A percentile compares a stretch with the other conserved stretches of the same genome.
phyloP scores from a whole-genome alignment of 2,113 vertebrate species.

The Aleadryas rufinucha region DNA sequence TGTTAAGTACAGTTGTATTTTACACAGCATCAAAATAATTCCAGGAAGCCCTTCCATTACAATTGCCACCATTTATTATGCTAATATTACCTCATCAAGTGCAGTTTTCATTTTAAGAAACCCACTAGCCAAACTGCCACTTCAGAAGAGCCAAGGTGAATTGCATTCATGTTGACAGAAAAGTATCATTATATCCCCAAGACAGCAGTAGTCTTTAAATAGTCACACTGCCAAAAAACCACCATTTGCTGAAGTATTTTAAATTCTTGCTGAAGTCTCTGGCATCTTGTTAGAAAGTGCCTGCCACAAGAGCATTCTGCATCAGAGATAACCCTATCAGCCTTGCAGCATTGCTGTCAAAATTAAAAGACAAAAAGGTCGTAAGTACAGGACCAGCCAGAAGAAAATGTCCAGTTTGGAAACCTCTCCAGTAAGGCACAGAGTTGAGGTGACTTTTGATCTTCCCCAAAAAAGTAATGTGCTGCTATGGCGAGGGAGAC shows the following conservation, averaged over 20 bases:
- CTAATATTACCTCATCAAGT: background rate
- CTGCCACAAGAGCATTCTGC: background rate
- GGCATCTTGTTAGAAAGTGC: background rate
- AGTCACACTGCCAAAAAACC: conserved; percentile 16
- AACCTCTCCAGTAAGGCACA: conserved; percentile 76
- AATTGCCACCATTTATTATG: background rate
- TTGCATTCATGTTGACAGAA: background rate
- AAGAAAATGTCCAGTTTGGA: conserved; percentile 88
- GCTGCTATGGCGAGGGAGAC: conserved; percentile 86
- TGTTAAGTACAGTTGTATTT: background rate
- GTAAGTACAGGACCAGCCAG: conserved; percentile 93
- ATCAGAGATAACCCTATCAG: background rate
- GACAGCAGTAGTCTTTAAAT: background rate
- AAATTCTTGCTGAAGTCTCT: background rate
- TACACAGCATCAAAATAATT: background rate
- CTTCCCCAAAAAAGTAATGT: conserved; percentile 88
- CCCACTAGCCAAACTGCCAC: background rate
- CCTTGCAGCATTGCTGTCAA: background rate
- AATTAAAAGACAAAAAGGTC: conserved; percentile 81
- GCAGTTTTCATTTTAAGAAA: background rate
- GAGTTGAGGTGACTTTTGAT: conserved; percentile 81
- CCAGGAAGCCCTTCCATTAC: background rate
- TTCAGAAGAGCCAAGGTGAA: background rate
- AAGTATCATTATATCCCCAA: conserved; percentile 19
- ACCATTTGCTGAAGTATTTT: background rate